Conservation (phyloP, 1,140 invertebrate genomes). For the Apis cerana region DNA sequence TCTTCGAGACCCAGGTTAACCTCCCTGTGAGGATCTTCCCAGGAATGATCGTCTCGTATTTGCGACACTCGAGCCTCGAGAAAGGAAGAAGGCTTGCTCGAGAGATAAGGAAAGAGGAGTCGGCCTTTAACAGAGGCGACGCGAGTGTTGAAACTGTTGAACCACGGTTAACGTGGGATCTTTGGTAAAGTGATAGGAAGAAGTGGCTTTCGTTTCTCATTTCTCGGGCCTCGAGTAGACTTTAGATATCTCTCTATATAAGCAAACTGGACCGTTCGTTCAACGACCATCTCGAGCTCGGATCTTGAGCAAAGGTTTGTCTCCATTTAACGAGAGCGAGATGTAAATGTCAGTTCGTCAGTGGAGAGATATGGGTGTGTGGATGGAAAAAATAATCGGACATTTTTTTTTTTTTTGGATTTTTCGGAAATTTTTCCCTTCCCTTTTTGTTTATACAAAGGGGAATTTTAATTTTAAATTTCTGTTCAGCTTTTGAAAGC, state of each 20-base stretch:
- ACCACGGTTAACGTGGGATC: conserved; percentile 29
- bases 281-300: conserved; percentile 51
- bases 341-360: no score
- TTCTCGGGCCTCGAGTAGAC: conserved; percentile 29
- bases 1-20: not conserved
- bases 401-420: no score
- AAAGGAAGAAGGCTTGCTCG: not conserved
- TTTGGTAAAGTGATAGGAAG: conserved; percentile 44
- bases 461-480: no score
- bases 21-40: not conserved
- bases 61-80: conserved; percentile 19
- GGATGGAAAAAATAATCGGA: no score
- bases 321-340: conserved; percentile 43
- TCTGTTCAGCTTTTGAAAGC: no score
- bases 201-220: conserved; percentile 53
- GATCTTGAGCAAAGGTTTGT: conserved; percentile 58
- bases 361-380: no score
- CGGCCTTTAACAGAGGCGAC: conserved; percentile 2
- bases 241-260: conserved; percentile 29
- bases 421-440: no score
- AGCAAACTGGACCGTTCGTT: conserved; percentile 30
- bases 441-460: no score
- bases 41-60: conserved; percentile 1
- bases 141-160: conserved; percentile 35
- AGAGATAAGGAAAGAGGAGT: conserved; percentile 27